A percentile compares a stretch with the other conserved stretches of the same genome.
These are phyloP conservation scores for Leuciscus waleckii DNA, from an alignment of 2,797 vertebrate species.

Conservation along the genomic window DNA sequence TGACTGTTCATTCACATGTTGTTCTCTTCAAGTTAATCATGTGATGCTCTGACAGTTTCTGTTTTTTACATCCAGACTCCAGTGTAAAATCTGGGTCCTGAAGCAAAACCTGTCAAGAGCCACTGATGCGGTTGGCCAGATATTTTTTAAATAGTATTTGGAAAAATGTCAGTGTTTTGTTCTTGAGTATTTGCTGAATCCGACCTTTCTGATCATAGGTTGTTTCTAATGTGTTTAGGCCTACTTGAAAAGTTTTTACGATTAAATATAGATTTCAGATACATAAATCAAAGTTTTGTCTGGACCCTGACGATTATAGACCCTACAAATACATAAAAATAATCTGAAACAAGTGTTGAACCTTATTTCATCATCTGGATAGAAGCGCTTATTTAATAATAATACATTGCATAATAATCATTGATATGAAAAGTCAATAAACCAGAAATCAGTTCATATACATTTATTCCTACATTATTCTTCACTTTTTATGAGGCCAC, in stretches of 20 bases:
- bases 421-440: conserved; percentile 3
- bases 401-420: conserved; percentile 1
- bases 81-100: neutral
- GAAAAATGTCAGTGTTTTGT: conserved; percentile 32
- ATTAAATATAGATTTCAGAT: conserved; percentile 2
- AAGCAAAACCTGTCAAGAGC: neutral
- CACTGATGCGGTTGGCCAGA: neutral
- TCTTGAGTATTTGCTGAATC: conserved; percentile 33
- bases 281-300: neutral
- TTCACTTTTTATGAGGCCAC: neutral
- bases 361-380: conserved; percentile 1
- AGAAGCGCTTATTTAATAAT: neutral
- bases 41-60: neutral
- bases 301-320: neutral
- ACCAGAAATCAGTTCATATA: conserved; percentile 1
- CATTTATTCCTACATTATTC: neutral
- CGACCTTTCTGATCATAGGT: conserved; percentile 19
- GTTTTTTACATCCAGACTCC: neutral
- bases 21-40: neutral
- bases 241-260: neutral
- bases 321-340: neutral
- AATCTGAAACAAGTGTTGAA: neutral
- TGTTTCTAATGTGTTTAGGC: conserved; percentile 3
- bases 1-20: conserved; percentile 14
- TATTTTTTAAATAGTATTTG: neutral